Evolutionary conservation across 2,888 invertebrate genomes (phyloP), one percentile per base, ranked within the genome.

Genomic region (Athripsodes cinereus): DNA sequence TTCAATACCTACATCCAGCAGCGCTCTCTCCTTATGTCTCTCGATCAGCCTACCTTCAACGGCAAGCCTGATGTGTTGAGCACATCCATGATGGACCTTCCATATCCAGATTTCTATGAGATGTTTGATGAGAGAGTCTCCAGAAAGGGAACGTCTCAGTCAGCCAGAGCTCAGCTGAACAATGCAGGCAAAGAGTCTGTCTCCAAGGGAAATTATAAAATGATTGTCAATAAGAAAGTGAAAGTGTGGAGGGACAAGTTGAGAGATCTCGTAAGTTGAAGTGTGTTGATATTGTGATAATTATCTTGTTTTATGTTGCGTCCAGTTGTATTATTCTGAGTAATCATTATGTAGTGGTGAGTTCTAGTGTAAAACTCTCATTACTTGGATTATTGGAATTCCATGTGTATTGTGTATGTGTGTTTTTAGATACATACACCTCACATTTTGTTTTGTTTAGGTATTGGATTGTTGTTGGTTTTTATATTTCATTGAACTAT

Each of bases 1-100:
- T 92, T 92, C 71, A 83, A 85, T 62, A 82, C 86, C 52, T 92
- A 88, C 71, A 78, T 86, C 54, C 82, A 85, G 64, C 78, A 80
- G 68, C 75, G 76, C 75, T 70, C 73, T 0, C 64, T 66, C 0
- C 59, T 68, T 18, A 68, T 67, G 21, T 40, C 59, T 1, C 19
- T 51, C 8, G 21, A 40, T 3, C 34, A 19, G n/a, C 52, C 62
- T 21, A 21, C 61, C 59, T 44, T 44, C 31, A 51, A 35, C 31
- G 19, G 16, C 59, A 64, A 47, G 58, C 60, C 48, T 44, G 52
- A 52, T 54, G 51, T 52, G 62, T 44, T 21, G 58, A 60, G 35
- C 59, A 65, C 22, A 53, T 65, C 1, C 64, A 64, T 76, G 0
- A 71, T 76, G 0, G 78, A 77, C 65, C 72, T 77, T 0, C 79